These are phyloP conservation scores for Amblyopsis hoosieri DNA, from an alignment of 2,797 vertebrate genomes.

Conservation along the genomic window DNA sequence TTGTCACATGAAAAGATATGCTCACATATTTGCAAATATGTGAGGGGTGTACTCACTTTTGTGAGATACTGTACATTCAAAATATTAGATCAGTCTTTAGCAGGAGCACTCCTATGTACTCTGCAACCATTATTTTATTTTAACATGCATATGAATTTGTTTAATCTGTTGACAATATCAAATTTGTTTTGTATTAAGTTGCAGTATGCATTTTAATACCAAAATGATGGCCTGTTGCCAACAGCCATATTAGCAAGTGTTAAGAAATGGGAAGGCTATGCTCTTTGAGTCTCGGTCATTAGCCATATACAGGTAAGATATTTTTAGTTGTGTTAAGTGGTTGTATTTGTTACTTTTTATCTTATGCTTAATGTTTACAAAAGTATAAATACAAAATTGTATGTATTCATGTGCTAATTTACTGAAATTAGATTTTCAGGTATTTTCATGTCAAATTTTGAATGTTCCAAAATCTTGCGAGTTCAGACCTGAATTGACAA, in stretches of 20 bases:
- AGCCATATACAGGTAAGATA: conserved; percentile 9
- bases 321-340: conserved; percentile 20
- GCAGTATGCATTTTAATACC: conserved; percentile 8
- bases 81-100: no score
- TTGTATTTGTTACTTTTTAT: conserved; percentile 23
- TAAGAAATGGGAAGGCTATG: background rate
- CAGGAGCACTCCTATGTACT: background rate
- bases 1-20: no score
- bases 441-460: background rate
- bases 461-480: conserved; percentile 7
- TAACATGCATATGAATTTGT: conserved; percentile 1
- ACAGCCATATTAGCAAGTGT: conserved; percentile 24
- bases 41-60: no score
- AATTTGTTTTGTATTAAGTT: background rate
- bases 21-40: no score
- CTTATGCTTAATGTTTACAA: conserved; percentile 31
- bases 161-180: background rate
- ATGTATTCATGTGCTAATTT: conserved; percentile 36
- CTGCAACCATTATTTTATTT: background rate
- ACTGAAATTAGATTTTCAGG: background rate
- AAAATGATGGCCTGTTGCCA: conserved; percentile 11
- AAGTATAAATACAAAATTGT: conserved; percentile 7
- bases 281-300: background rate
- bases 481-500: conserved; percentile 1
- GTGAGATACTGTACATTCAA: no score